Conservation (phyloP, 1,140 invertebrate genomes). For the Anastatus disparis region DNA sequence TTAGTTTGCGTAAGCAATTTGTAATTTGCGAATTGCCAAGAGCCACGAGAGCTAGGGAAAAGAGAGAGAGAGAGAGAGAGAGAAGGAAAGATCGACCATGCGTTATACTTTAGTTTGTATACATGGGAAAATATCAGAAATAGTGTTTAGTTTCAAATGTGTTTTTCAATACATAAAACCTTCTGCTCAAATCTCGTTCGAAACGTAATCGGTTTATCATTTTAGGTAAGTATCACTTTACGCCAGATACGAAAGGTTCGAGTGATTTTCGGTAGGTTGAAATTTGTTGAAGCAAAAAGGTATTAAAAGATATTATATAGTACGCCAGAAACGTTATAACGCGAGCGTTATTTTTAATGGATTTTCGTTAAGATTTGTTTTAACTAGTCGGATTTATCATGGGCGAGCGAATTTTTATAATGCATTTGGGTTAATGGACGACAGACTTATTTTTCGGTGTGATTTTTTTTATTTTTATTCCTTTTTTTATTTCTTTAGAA, state of each 20-base stretch:
- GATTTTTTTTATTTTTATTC: background rate
- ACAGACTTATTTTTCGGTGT: background rate
- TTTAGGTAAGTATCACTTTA: slow-evolving; percentile 33
- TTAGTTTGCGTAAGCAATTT: background rate
- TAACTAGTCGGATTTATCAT: slow-evolving; percentile 15
- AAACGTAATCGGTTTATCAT: slow-evolving; percentile 37
- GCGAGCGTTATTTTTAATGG: slow-evolving; percentile 9
- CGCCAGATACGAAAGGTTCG: background rate
- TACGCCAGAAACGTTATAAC: background rate
- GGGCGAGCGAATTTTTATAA: background rate
- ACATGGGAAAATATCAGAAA: no score
- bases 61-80: background rate
- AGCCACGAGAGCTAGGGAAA: no score
- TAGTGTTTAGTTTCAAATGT: no score
- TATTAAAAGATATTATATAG: no score
- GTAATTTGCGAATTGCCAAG: no score
- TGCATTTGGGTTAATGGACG: slow-evolving; percentile 11
- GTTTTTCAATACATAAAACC: no score
- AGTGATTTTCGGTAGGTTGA: background rate
- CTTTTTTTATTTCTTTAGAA: background rate
- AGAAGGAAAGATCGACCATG: background rate
- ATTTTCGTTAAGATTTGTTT: slow-evolving; percentile 37
- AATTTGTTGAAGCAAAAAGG: background rate
- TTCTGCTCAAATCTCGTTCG: slow-evolving; percentile 16
- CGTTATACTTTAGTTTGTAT: no score